Conservation (phyloP, 1,140 invertebrate genomes). For the Galleria mellonella region DNA sequence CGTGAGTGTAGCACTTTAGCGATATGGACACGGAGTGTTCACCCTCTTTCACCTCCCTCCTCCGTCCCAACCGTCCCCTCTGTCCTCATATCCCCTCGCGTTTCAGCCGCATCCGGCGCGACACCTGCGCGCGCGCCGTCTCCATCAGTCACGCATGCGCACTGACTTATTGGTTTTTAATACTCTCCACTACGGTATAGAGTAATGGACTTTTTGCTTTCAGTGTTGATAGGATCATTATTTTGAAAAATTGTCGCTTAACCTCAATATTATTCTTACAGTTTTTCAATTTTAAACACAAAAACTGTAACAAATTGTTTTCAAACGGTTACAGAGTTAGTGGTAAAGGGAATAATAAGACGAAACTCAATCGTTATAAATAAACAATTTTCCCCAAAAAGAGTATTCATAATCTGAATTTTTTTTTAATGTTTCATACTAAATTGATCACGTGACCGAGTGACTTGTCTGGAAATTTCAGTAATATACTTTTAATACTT, state of each 20-base stretch:
- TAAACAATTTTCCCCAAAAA: no score
- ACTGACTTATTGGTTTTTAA: conserved; percentile 60
- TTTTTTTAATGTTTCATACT: no score
- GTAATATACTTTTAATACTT: no score
- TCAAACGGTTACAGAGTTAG: no score
- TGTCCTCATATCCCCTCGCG: conserved; percentile 12
- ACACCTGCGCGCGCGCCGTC: conserved; percentile 57
- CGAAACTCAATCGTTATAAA: no score
- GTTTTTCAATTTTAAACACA: no score
- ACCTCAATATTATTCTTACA: not conserved
- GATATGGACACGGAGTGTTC: not conserved
- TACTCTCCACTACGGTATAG: conserved; percentile 37
- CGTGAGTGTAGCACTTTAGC: no score
- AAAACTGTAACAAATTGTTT: no score
- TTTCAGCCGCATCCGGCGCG: conserved; percentile 58
- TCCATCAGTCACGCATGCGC: conserved; percentile 20
- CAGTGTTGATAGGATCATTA: conserved; percentile 28
- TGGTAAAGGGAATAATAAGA: no score
- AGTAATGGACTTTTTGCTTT: conserved; percentile 47
- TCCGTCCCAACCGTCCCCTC: conserved; percentile 7
- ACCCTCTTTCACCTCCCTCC: conserved; percentile 6
- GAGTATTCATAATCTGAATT: no score
- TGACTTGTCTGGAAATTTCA: no score
- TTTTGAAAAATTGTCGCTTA: conserved; percentile 1
- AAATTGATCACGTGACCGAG: no score